These are phyloP conservation scores for Odocoileus hemionus DNA, from an alignment of 2,113 vertebrate genomes.

Conservation along the genomic window DNA sequence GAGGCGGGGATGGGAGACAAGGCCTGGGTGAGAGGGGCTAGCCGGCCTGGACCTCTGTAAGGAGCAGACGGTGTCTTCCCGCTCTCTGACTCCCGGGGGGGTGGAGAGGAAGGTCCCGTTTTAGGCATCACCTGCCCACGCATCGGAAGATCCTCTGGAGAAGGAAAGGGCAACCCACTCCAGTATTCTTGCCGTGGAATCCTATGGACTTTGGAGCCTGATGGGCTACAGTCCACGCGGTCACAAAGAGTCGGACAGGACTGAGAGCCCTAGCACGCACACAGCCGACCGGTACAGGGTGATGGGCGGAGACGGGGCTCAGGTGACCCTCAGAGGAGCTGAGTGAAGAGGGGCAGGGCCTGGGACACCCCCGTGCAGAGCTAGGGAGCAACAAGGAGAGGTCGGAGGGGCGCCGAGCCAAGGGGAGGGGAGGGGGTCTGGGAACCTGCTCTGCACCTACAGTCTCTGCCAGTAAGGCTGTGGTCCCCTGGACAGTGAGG, in stretches of 20 bases:
- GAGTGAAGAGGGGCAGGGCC: fast-evolving
- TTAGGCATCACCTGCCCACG: fast-evolving
- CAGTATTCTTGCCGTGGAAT: neutral
- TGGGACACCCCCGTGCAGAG: fast-evolving
- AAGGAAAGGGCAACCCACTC: neutral
- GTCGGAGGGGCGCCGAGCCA: fast-evolving
- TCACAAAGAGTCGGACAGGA: neutral
- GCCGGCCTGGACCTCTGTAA: fast-evolving
- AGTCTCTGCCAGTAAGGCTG: neutral
- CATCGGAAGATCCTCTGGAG: neutral
- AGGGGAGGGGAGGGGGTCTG: fast-evolving
- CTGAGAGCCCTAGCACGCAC: neutral
- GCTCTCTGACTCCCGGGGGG: too few species aligned
- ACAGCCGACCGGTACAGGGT: neutral
- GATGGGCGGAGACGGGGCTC: neutral
- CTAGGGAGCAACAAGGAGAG: fast-evolving
- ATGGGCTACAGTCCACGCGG: neutral
- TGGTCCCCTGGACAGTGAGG: neutral
- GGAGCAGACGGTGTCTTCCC: fast-evolving
- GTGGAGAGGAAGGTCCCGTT: neutral
- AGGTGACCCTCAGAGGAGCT: neutral
- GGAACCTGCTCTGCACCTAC: fast-evolving
- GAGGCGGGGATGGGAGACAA: fast-evolving
- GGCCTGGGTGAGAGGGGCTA: fast-evolving
- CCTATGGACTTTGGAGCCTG: neutral